These are phyloP conservation scores for Poecilia gillii DNA, from an alignment of 2,797 vertebrate species.

Conservation along the genomic window DNA sequence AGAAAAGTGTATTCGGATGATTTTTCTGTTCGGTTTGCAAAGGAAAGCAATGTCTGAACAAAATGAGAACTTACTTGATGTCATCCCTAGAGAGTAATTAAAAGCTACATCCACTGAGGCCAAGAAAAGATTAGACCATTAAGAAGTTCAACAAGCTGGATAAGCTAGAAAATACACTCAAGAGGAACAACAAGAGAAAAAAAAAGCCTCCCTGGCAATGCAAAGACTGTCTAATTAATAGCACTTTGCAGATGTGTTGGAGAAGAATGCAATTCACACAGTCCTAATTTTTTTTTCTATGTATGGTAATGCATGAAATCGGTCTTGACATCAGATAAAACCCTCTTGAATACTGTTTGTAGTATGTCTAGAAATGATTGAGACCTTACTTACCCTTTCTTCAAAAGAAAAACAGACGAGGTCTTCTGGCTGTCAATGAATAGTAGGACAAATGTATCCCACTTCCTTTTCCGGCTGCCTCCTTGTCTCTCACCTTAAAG, in stretches of 20 bases:
- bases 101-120: constrained; percentile 42
- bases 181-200: constrained; percentile 18
- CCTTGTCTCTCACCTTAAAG: constrained; percentile 50
- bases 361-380: constrained; percentile 20
- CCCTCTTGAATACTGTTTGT: constrained; percentile 1
- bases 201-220: constrained; percentile 31
- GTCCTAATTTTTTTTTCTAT: background rate
- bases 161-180: constrained; percentile 26
- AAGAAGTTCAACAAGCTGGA: constrained; percentile 46
- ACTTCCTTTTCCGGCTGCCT: constrained; percentile 35
- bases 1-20: constrained; percentile 17
- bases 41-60: constrained; percentile 33
- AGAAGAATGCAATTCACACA: constrained; percentile 11
- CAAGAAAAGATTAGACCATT: constrained; percentile 49
- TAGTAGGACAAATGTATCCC: constrained; percentile 36
- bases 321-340: constrained; percentile 13
- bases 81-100: constrained; percentile 48
- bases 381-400: constrained; percentile 74
- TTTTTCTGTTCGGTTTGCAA: constrained; percentile 23
- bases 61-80: constrained; percentile 16
- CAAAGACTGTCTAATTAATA: constrained; percentile 23
- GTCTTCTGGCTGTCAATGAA: constrained; percentile 47
- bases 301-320: background rate
- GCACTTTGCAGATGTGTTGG: constrained; percentile 4
- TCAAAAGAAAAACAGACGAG: constrained; percentile 39